Base-by-base conservation (phyloP, 2,797 vertebrate species). In the Pangasius mekongensis region DNA sequence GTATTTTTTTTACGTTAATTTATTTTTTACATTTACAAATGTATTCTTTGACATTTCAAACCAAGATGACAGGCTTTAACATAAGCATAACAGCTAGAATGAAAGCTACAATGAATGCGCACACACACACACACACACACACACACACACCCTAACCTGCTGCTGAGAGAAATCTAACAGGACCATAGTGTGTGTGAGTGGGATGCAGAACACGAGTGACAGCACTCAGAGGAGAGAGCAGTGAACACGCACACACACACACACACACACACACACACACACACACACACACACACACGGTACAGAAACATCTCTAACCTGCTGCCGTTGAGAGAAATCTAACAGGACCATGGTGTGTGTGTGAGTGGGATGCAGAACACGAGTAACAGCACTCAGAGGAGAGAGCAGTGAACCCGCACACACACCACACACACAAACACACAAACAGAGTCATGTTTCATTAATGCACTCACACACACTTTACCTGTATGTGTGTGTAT, bases 261-360 rank as follows among this genome's bases (percentile, higher is more conserved):
- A 27, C 9, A 47, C 43, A 56, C 49, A 78, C 27, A 56, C 73
- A 52, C 73, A n/a, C 43, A 76, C 47, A 56, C 49, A 78, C 27
- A 56, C 73, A 52, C 73, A n/a, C 43, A 76, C 47, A 69, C 30
- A 69, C 67, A 71, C 43, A n/a, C 24, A 49, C 20, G 14, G 56
- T 89, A 91, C 85, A 88, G 66, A 89, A 92, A 92, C 82, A 89
- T 91, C 94, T 95, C 95, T 90, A 76, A 97, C 96, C 96, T 96
- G 95, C 93, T 95, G 92, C 90, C 93, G 94, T 81, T n/a, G 89
- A 88, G 86, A 85, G 89, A 86, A 83, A 92, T 94, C 92, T 92
- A 95, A 90, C 90, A 93, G 88, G 76, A 95, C 91, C 92, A 95
- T 33, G 90, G 91, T 92, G 73, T 60, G 8, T 47, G 56, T 49